Evolutionary conservation across 2,888 invertebrate species (phyloP).

Genomic region (Caenorhabditis plicata): DNA sequence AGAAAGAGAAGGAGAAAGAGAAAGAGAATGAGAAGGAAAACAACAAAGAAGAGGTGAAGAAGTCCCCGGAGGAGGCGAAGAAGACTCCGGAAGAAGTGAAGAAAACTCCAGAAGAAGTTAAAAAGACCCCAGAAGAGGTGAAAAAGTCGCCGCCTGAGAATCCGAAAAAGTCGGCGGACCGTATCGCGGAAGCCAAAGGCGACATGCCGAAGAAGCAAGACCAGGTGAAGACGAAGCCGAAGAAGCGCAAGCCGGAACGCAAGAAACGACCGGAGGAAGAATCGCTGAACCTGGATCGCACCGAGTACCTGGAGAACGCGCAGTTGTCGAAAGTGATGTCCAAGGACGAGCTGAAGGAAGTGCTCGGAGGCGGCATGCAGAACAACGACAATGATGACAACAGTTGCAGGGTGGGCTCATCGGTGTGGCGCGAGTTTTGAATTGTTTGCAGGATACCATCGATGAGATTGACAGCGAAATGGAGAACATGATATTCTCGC

Average conservation of each 20-base stretch:
- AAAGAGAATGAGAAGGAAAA: background rate
- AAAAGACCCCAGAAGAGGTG: background rate
- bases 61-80: background rate
- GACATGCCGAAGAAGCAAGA: conserved; percentile 2
- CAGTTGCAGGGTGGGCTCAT: conserved; percentile 21
- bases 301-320: conserved; percentile 26
- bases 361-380: conserved; percentile 5
- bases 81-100: background rate
- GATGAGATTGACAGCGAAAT: background rate
- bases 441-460: too few species aligned
- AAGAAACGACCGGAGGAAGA: background rate
- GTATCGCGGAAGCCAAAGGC: background rate
- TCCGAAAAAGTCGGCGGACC: background rate
- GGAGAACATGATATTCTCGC: background rate
- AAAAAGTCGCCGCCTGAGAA: background rate
- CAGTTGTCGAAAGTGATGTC: conserved; percentile 30
- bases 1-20: conserved; percentile 2
- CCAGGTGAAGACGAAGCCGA: background rate
- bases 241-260: conserved; percentile 1
- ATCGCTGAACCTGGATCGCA: conserved; percentile 8
- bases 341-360: conserved; percentile 21
- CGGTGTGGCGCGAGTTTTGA: too few species aligned
- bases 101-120: background rate
- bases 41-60: conserved; percentile 1
- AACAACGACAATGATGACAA: conserved; percentile 8